phyloP scores from a whole-genome alignment of 2,888 invertebrate genomes.

The Tipula helvola region DNA sequence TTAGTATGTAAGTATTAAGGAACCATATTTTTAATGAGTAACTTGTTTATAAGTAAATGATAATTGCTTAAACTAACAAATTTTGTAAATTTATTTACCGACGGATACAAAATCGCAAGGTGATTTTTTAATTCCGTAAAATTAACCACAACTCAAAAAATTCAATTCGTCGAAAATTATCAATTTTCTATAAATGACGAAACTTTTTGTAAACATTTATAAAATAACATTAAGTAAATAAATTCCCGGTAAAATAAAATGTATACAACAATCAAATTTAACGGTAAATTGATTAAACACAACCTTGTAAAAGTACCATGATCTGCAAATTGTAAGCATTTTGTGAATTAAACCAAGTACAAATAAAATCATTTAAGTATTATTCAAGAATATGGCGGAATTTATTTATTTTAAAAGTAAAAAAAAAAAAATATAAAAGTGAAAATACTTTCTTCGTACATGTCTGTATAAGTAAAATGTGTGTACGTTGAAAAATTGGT shows the following conservation, averaged over 20 bases:
- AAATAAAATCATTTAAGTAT: background rate
- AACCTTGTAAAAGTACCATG: background rate
- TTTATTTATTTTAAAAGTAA: background rate
- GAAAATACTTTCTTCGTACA: background rate
- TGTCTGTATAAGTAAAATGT: background rate
- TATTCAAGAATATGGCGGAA: background rate
- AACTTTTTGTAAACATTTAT: background rate
- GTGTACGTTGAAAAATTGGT: background rate
- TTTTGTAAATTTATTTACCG: background rate
- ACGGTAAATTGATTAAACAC: background rate
- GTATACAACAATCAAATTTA: background rate
- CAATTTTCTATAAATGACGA: background rate
- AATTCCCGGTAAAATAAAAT: background rate
- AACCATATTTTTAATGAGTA: too few species aligned
- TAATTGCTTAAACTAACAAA: background rate
- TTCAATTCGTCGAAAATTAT: background rate
- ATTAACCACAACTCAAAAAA: background rate
- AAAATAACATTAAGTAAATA: background rate
- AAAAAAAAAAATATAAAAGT: background rate
- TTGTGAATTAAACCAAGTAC: background rate
- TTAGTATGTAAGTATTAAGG: too few species aligned
- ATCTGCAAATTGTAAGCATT: background rate
- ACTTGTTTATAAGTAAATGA: background rate
- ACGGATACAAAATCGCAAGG: background rate
- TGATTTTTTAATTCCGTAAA: background rate